Evolutionary conservation across 2,797 vertebrate species (phyloP).

Genomic region (Morelia viridis): DNA sequence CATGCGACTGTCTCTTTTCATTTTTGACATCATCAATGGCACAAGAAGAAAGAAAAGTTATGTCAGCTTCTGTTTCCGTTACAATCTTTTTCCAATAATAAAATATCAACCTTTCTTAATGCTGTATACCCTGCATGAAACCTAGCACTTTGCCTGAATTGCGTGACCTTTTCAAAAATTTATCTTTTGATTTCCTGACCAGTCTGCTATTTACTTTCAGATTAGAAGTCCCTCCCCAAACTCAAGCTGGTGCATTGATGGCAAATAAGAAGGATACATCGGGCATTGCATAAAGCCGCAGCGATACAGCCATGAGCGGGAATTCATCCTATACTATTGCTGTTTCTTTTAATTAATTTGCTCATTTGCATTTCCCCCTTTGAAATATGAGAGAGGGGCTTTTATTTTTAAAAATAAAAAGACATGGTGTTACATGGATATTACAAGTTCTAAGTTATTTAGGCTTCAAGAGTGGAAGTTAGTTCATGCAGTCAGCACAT

Average conservation of each 20-base stretch:
- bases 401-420: not conserved
- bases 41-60: not conserved
- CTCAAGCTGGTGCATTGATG: constrained; percentile 37
- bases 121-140: constrained; percentile 60
- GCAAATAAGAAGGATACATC: constrained; percentile 46
- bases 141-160: constrained; percentile 62
- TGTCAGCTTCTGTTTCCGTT: constrained; percentile 57
- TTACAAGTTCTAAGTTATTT: not conserved
- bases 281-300: constrained; percentile 22
- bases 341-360: constrained; percentile 27
- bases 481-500: not conserved
- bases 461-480: not conserved
- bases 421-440: not conserved
- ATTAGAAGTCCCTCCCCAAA: constrained; percentile 24
- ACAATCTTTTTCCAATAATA: constrained; percentile 46
- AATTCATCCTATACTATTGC: constrained; percentile 39
- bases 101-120: constrained; percentile 64
- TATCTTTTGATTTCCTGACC: constrained; percentile 63
- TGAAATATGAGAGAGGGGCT: not conserved
- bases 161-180: constrained; percentile 69
- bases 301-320: constrained; percentile 28
- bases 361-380: not conserved
- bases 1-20: constrained; percentile 28
- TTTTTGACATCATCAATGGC: constrained; percentile 39
- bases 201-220: constrained; percentile 61